These are phyloP conservation scores for Luehdorfia chinensis DNA, from an alignment of 1,140 invertebrate species.

Conservation along the genomic window DNA sequence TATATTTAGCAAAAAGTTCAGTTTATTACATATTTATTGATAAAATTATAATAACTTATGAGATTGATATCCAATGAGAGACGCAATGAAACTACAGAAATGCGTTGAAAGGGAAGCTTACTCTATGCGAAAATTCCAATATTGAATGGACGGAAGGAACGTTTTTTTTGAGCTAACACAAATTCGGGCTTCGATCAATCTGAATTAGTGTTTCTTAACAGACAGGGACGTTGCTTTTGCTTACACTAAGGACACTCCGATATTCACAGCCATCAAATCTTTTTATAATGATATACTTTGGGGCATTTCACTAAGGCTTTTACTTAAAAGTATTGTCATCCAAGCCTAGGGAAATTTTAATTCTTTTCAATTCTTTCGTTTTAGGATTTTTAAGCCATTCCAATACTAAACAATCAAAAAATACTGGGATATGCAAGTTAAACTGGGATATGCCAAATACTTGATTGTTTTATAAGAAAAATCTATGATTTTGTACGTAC, in stretches of 20 bases:
- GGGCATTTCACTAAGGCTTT: not conserved
- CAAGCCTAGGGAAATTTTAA: too few species aligned
- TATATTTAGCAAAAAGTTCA: too few species aligned
- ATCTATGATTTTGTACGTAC: too few species aligned
- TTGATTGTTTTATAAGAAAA: slow-evolving; percentile 1
- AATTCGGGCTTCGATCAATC: slow-evolving; percentile 38
- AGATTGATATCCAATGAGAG: not conserved
- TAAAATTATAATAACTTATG: too few species aligned
- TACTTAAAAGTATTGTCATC: too few species aligned
- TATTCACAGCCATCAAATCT: slow-evolving; percentile 27
- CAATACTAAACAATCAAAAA: not conserved
- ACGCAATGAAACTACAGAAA: slow-evolving; percentile 19
- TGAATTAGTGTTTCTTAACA: not conserved
- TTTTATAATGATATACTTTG: not conserved
- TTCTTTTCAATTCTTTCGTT: too few species aligned
- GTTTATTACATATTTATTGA: too few species aligned
- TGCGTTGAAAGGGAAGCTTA: slow-evolving; percentile 46
- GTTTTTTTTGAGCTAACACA: slow-evolving; percentile 60
- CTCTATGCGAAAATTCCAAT: slow-evolving; percentile 53
- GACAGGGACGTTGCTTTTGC: slow-evolving; percentile 29
- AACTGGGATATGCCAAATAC: not conserved
- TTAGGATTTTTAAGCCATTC: too few species aligned
- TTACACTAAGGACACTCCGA: slow-evolving; percentile 5
- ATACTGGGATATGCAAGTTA: not conserved
- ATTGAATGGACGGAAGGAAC: slow-evolving; percentile 68